phyloP scores from a whole-genome alignment of 2,113 vertebrate genomes.

The Bambusicola thoracicus region DNA sequence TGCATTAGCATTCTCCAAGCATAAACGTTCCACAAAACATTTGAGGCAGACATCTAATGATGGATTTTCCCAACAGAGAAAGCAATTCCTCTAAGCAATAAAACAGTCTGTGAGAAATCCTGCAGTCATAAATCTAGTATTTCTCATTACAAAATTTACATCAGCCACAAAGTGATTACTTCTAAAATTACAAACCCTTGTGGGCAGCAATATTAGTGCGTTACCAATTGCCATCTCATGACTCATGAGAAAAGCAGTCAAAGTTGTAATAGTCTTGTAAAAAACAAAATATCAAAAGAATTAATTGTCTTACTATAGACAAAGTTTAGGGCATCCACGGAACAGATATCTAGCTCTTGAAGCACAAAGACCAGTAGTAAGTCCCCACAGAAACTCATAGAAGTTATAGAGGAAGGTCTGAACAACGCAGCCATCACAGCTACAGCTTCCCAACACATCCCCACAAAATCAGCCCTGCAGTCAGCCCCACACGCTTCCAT shows the following conservation, averaged over 20 bases:
- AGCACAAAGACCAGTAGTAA: neutral
- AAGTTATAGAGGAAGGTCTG: neutral
- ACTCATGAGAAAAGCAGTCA: slow-evolving; percentile 43
- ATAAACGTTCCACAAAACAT: slow-evolving; percentile 51
- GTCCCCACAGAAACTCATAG: neutral
- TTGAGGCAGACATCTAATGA: slow-evolving; percentile 58
- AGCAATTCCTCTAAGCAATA: slow-evolving; percentile 66
- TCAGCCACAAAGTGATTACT: slow-evolving; percentile 48
- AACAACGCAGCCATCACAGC: neutral
- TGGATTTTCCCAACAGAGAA: slow-evolving; percentile 59
- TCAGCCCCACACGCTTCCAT: neutral
- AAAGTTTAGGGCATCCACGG: neutral
- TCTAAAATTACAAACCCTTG: slow-evolving; percentile 59
- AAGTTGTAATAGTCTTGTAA: slow-evolving; percentile 29
- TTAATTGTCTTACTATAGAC: slow-evolving; percentile 10
- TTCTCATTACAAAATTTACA: slow-evolving; percentile 70
- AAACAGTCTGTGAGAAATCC: slow-evolving; percentile 65
- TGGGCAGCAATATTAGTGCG: slow-evolving; percentile 48
- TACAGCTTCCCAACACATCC: neutral
- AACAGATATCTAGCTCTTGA: neutral
- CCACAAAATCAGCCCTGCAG: neutral
- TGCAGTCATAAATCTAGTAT: slow-evolving; percentile 66
- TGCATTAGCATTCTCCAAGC: slow-evolving; percentile 62
- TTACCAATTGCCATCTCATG: slow-evolving; percentile 50
- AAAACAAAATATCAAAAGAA: slow-evolving; percentile 29